Evolutionary conservation across 2,888 invertebrate species (phyloP), one percentile per base, ranked within the genome.

Genomic region (Tribolium freemani): DNA sequence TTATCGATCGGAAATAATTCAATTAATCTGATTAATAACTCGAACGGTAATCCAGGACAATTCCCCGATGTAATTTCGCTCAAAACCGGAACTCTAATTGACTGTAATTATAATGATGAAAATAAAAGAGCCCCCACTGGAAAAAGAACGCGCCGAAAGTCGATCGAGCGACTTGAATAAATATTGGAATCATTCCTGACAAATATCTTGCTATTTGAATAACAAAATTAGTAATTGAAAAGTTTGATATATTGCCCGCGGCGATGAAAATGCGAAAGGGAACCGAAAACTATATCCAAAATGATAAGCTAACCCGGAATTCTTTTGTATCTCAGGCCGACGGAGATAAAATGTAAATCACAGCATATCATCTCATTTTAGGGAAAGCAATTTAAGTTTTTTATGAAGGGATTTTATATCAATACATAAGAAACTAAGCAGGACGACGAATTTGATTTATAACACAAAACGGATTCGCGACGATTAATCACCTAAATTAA

Each of bases 1-100:
- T 75, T 76, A 78, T 77, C 74, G 80, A 81, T 79, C 79, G 78
- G 78, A 81, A 79, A 78, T 80, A 78, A 81, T 80, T 79, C 78
- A 81, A 80, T 81, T 81, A 78, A 77, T 74, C 75, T 74, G 77
- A 79, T 79, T 79, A 81, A 67, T 67, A 67, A 67, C 57, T 57
- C 45, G 21, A 50, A 51, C 53, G 26, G 56, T 44, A 57, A 67
- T 67, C 77, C 75, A 68, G 75, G 71, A 73, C 74, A 73, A 76
- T 70, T 64, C 74, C 50, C 73, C 56, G 56, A 11, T 10, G 53
- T 69, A 69, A 68, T 68, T 68, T 57, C 26, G 38, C 11, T 16
- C 21, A 46, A 67, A 46, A 57, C 50, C 31, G 50, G 31, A 67
- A 54, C 26, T 48, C 56, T 57, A 48, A 69, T 69, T 69, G 51